These are phyloP conservation scores for Nibea coibor DNA, from an alignment of 2,113 vertebrate species.

Conservation along the genomic window DNA sequence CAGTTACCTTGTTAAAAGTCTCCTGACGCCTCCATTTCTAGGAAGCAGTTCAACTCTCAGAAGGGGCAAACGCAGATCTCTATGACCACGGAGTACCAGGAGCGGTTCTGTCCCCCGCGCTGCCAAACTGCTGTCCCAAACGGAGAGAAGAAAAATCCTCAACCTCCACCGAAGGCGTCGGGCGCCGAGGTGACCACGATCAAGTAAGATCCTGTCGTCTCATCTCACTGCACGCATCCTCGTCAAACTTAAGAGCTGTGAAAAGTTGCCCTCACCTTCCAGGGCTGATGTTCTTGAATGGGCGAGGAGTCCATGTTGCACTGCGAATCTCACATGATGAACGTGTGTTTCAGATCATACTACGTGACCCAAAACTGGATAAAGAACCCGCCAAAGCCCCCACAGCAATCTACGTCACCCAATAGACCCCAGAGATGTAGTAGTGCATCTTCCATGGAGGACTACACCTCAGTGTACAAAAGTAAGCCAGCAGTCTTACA, in stretches of 20 bases:
- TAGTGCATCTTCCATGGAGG: not conserved
- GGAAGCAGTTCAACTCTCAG: not conserved
- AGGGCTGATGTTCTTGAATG: not conserved
- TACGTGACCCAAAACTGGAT: constrained; percentile 17
- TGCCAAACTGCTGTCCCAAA: fast-evolving
- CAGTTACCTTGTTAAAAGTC: not conserved
- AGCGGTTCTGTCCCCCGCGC: constrained; percentile 36
- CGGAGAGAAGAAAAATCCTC: constrained; percentile 6
- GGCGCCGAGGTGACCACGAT: not conserved
- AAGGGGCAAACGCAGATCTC: not conserved
- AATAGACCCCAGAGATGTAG: not conserved
- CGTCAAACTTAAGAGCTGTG: no score
- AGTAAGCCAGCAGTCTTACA: constrained; percentile 42
- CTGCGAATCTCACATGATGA: not conserved
- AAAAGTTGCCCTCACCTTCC: not conserved
- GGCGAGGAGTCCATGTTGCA: not conserved
- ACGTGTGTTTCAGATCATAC: constrained; percentile 52
- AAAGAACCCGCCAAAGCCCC: constrained; percentile 4
- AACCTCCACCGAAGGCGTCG: constrained; percentile 8
- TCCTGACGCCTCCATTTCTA: constrained; percentile 16
- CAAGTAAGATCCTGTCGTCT: constrained; percentile 29
- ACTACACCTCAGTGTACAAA: constrained; percentile 52
- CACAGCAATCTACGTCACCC: not conserved
- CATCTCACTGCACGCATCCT: not conserved
- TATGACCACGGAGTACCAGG: constrained; percentile 65